A percentile compares a stretch with the other conserved stretches of the same genome.
Evolutionary conservation across 2,888 invertebrate genomes (phyloP).

Genomic region (Scaptomyza flava): DNA sequence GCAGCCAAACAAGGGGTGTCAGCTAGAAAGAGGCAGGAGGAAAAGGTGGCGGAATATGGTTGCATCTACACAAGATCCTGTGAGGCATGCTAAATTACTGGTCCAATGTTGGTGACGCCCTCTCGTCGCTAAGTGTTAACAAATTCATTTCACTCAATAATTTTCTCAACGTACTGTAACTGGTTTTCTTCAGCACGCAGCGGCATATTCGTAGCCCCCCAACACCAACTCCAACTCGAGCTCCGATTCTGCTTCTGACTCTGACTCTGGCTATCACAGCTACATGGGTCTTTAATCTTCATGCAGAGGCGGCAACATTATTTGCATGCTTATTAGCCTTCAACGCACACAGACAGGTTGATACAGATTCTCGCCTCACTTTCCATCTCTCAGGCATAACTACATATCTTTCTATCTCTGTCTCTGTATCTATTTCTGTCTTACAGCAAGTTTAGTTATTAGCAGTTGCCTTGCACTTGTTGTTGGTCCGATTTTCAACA

Average conservation of each 20-base stretch:
- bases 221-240: constrained; percentile 1
- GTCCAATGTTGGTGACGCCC: constrained; percentile 61
- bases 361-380: constrained; percentile 53
- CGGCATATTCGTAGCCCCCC: constrained; percentile 9
- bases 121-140: constrained; percentile 74
- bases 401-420: constrained; percentile 17
- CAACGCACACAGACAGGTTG: constrained; percentile 65
- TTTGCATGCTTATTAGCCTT: constrained; percentile 81
- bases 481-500: constrained; percentile 78
- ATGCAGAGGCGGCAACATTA: constrained; percentile 75
- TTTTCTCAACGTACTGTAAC: constrained; percentile 68
- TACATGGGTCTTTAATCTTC: constrained; percentile 72
- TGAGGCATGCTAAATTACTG: constrained; percentile 74
- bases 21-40: background rate
- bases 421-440: background rate
- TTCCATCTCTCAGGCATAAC: constrained; percentile 17
- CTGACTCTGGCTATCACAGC: constrained; percentile 62
- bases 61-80: constrained; percentile 1
- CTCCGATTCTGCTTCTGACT: background rate
- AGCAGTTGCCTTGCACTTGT: constrained; percentile 44
- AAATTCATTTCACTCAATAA: constrained; percentile 77
- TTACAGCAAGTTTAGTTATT: constrained; percentile 49
- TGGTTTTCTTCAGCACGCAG: constrained; percentile 64
- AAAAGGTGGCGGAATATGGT: background rate
- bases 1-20: constrained; percentile 52